Evolutionary conservation across 1,140 invertebrate species (phyloP), one percentile per base, ranked within the genome.

Genomic region (Bombus affinis): DNA sequence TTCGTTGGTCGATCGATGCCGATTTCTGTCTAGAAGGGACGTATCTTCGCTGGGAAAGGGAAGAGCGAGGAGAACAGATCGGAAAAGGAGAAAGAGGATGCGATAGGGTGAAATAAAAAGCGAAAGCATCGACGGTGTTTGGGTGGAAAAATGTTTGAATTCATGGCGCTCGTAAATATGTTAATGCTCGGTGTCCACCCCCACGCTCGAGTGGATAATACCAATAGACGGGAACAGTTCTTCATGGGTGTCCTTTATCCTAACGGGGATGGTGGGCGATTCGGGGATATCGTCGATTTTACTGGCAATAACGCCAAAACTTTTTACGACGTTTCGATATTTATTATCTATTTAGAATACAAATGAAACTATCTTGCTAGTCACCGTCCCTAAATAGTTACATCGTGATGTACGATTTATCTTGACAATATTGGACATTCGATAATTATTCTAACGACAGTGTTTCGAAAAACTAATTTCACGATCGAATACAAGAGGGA

Each of bases 121-220:
- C 39, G 65, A 53, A 42, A 76, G 47, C 39, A 44, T n/a, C 47
- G 86, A 81, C 22, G 32, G 22, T 47, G 62, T 44, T 42, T 5
- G 13, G 59, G n/a, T 39, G 42, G n/a, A 18, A 32, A 47, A 37
- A 68, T 75, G 86, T 81, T 86, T 44, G 89, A 88, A 90, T 90
- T 88, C 89, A 90, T 90, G 86, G 75, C 73, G 77, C 70, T 90
- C 89, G 89, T 90, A 90, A 90, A 90, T 90, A 90, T 90, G 89
- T 90, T 90, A 90, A 90, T 90, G 83, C 86, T 88, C 53, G 76
- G 80, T 88, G 79, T 85, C 86, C 83, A 90, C 74, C 86, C 65
- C 65, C 76, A 80, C 78, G 72, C 57, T 90, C 81, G 75, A 83
- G 86, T 83, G 89, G 82, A 81, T 85, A 79, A 88, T 86, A 77